Evolutionary conservation across 2,113 vertebrate species (phyloP).

Genomic region (Cryptoleucopteryx plumbea): DNA sequence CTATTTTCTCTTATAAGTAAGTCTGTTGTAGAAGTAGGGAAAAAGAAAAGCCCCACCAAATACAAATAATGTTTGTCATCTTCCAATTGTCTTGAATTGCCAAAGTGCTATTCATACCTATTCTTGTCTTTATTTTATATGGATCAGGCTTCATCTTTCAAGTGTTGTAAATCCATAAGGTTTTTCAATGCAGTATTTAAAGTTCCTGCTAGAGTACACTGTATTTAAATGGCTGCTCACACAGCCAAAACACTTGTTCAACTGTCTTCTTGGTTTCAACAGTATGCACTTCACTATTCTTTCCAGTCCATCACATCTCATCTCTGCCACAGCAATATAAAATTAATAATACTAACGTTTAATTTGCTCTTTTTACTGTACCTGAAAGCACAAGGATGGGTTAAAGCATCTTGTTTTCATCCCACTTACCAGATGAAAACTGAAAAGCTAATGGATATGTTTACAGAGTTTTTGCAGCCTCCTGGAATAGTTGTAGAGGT

Average conservation of each 20-base stretch:
- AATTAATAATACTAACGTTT: background rate
- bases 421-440: background rate
- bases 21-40: background rate
- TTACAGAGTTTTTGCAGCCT: background rate
- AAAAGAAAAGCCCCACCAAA: background rate
- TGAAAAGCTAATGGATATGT: background rate
- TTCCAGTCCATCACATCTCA: background rate
- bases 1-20: background rate
- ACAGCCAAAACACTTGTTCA: background rate
- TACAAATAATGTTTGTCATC: background rate
- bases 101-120: background rate
- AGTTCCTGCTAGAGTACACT: background rate
- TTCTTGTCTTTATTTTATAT: background rate
- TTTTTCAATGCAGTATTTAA: background rate
- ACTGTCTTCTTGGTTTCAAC: background rate
- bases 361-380: background rate
- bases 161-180: background rate
- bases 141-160: background rate
- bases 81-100: background rate
- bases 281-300: background rate
- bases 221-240: background rate
- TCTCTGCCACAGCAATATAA: background rate
- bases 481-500: background rate
- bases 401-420: background rate
- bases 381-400: background rate